Conservation (phyloP, 2,113 vertebrate genomes). For the Urocynchramus pylzowi region DNA sequence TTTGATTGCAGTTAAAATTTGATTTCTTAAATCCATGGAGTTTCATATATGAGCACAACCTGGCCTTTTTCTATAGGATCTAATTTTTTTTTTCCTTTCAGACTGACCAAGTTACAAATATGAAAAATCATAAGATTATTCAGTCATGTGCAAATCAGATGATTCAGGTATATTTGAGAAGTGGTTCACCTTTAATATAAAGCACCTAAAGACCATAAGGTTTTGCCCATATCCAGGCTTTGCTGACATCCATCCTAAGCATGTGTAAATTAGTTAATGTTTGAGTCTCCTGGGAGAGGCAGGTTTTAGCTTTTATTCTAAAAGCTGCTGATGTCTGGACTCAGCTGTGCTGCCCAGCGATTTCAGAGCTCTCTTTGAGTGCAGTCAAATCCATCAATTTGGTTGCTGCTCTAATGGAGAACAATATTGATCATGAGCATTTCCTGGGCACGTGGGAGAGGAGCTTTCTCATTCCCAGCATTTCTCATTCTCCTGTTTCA, state of each 20-base stretch:
- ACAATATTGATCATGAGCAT: fast-evolving
- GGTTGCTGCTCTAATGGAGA: not conserved
- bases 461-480: not conserved
- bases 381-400: fast-evolving
- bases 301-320: not conserved
- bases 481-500: fast-evolving
- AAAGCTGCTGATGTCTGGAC: not conserved
- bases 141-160: not conserved
- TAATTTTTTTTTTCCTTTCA: not conserved
- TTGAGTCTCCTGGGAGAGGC: not conserved
- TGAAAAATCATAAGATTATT: not conserved
- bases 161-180: not conserved
- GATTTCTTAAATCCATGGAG: not conserved
- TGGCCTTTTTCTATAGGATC: not conserved
- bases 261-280: not conserved
- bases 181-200: not conserved
- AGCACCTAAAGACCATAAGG: not conserved
- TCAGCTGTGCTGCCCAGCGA: not conserved
- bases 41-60: not conserved
- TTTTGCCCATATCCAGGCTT: not conserved
- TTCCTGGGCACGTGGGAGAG: not conserved
- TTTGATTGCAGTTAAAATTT: not conserved
- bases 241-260: not conserved
- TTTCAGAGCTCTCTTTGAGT: not conserved
- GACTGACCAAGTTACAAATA: not conserved